A percentile compares a stretch with the other conserved stretches of the same genome.
Conservation (phyloP, 2,888 invertebrate genomes). For the Eustalomyia histrio region DNA sequence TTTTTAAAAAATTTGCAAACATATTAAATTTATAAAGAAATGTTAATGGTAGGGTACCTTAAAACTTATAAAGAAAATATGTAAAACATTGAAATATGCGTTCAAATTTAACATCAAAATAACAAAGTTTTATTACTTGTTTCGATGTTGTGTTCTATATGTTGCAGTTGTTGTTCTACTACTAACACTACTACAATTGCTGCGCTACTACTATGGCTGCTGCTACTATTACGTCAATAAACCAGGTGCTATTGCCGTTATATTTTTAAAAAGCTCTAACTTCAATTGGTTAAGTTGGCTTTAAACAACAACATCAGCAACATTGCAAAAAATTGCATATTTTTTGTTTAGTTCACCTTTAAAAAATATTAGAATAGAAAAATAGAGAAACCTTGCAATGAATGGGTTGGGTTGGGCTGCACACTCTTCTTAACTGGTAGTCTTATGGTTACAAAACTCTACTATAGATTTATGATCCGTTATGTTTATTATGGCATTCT, state of each 20-base stretch:
- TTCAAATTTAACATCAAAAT: neutral
- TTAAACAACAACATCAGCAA: neutral
- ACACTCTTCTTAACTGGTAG: constrained; percentile 43
- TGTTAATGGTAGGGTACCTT: too few relatives aligned
- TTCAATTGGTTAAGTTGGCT: constrained; percentile 23
- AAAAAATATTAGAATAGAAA: constrained; percentile 30
- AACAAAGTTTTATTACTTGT: neutral
- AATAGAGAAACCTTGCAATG: constrained; percentile 22
- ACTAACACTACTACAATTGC: neutral
- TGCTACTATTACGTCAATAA: constrained; percentile 48
- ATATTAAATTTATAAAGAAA: too few relatives aligned
- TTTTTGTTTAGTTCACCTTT: neutral
- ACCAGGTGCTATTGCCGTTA: constrained; percentile 64
- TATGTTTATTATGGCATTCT: constrained; percentile 63
- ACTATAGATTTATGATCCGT: constrained; percentile 64
- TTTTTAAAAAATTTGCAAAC: too few relatives aligned
- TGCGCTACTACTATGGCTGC: neutral
- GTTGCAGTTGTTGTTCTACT: neutral
- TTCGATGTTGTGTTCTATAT: neutral
- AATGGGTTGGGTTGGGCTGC: constrained; percentile 43
- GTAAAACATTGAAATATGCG: neutral
- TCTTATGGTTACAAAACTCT: constrained; percentile 16
- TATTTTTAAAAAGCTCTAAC: constrained; percentile 43
- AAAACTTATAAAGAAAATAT: neutral
- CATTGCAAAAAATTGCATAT: neutral